These are phyloP conservation scores for Rhinopomastus cyanomelas DNA, from an alignment of 2,113 vertebrate genomes.

Conservation along the genomic window DNA sequence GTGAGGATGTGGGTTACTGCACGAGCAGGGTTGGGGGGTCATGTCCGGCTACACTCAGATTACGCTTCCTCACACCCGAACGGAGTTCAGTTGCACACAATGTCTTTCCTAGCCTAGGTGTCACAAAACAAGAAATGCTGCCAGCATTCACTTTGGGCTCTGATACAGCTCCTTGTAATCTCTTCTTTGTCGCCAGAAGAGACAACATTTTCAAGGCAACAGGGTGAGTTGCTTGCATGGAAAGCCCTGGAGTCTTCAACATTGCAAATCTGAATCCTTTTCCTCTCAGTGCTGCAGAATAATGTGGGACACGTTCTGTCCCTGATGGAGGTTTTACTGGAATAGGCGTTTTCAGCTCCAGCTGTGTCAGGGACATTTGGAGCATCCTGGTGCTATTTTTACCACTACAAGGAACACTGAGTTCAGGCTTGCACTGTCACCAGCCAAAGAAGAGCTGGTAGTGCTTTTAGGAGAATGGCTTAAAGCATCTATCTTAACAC, in stretches of 20 bases:
- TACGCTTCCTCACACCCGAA: neutral
- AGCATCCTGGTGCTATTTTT: slow-evolving; percentile 13
- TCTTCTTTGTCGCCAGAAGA: neutral
- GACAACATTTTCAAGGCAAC: neutral
- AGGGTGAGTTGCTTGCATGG: neutral
- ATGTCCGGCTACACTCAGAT: neutral
- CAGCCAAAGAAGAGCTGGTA: neutral
- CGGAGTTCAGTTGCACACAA: neutral
- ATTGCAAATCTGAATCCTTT: neutral
- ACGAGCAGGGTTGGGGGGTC: neutral
- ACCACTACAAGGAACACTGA: neutral
- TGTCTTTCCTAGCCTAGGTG: slow-evolving; percentile 24
- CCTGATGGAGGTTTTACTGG: neutral
- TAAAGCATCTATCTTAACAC: neutral
- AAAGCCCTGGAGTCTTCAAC: neutral
- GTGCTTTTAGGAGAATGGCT: neutral
- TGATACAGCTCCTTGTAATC: neutral
- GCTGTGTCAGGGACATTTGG: neutral
- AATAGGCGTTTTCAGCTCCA: neutral
- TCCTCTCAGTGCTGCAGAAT: neutral
- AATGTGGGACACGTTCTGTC: neutral
- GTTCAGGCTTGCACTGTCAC: neutral
- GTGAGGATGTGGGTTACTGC: neutral
- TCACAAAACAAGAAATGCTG: neutral
- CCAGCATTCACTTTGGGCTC: neutral